A percentile compares a stretch with the other conserved stretches of the same genome.
Conservation (phyloP, 2,888 invertebrate genomes). For the Drepanosiphum platanoidis region DNA sequence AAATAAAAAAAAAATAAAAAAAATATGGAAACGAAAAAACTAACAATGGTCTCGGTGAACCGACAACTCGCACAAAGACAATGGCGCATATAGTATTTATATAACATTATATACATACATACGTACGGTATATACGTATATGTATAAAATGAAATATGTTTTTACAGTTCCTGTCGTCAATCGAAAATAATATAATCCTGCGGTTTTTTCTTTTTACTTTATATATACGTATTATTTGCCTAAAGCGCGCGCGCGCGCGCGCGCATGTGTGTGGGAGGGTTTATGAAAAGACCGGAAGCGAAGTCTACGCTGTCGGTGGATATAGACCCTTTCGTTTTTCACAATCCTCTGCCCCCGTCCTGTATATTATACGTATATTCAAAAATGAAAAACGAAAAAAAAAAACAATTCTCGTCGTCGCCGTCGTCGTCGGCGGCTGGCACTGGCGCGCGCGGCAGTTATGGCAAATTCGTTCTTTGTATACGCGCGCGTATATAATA, state of each 20-base stretch:
- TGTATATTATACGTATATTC: background rate
- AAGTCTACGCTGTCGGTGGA: conserved; percentile 42
- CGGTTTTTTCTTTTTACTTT: conserved; percentile 51
- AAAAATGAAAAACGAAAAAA: conserved; percentile 1
- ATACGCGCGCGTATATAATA: background rate
- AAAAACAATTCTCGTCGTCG: conserved; percentile 43
- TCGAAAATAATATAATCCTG: conserved; percentile 58
- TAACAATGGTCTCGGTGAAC: conserved; percentile 50
- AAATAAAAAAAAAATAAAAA: conserved; percentile 3
- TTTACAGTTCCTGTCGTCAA: conserved; percentile 56
- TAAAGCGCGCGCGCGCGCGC: conserved; percentile 11
- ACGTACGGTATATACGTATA: too few species aligned
- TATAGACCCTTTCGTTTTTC: conserved; percentile 57
- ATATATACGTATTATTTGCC: conserved; percentile 43
- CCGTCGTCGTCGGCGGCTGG: too few species aligned
- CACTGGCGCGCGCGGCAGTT: conserved; percentile 12
- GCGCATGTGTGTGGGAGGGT: conserved; percentile 46
- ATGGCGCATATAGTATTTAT: conserved; percentile 28
- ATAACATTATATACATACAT: too few species aligned
- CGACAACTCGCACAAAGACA: conserved; percentile 54
- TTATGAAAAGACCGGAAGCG: conserved; percentile 57
- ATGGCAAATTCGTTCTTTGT: conserved; percentile 42
- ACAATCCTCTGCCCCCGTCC: conserved; percentile 37
- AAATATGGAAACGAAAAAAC: conserved; percentile 43
- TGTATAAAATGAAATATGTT: conserved; percentile 55